Evolutionary conservation across 2,113 vertebrate species (phyloP).

Genomic region (Pelobates fuscus): DNA sequence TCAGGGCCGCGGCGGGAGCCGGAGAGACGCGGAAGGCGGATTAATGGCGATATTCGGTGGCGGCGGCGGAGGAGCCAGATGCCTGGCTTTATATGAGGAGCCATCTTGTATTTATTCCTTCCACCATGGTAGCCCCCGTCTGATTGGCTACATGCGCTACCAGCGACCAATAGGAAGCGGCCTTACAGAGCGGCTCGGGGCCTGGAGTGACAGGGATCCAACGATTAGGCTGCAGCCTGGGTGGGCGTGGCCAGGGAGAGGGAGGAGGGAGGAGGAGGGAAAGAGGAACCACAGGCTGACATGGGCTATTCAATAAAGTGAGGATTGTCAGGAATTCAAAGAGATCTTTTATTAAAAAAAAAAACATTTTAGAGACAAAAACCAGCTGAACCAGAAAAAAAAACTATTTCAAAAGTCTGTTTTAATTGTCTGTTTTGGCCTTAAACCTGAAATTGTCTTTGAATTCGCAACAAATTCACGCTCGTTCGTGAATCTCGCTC

Average conservation of each 20-base stretch:
- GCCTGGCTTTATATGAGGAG: conserved; percentile 97
- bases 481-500: too few species aligned
- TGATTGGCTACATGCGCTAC: conserved; percentile 78
- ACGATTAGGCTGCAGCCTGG: conserved; percentile 37
- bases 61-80: conserved; percentile 74
- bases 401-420: too few species aligned
- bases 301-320: too few species aligned
- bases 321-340: too few species aligned
- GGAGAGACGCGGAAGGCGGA: conserved; percentile 54
- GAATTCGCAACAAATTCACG: too few species aligned
- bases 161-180: conserved; percentile 72
- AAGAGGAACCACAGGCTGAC: conserved; percentile 45
- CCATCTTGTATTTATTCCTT: conserved; percentile 99
- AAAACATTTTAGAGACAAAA: too few species aligned
- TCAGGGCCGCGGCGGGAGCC: not conserved
- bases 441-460: too few species aligned
- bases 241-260: not conserved
- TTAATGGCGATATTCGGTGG: conserved; percentile 82
- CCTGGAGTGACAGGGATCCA: conserved; percentile 43
- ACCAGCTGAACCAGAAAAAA: too few species aligned
- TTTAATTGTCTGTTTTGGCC: too few species aligned
- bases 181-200: conserved; percentile 55
- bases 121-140: conserved; percentile 79
- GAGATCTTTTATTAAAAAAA: too few species aligned
- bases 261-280: not conserved